Evolutionary conservation across 2,113 vertebrate genomes (phyloP), one percentile per base, ranked within the genome.

Genomic region (Coracopsis vasa): DNA sequence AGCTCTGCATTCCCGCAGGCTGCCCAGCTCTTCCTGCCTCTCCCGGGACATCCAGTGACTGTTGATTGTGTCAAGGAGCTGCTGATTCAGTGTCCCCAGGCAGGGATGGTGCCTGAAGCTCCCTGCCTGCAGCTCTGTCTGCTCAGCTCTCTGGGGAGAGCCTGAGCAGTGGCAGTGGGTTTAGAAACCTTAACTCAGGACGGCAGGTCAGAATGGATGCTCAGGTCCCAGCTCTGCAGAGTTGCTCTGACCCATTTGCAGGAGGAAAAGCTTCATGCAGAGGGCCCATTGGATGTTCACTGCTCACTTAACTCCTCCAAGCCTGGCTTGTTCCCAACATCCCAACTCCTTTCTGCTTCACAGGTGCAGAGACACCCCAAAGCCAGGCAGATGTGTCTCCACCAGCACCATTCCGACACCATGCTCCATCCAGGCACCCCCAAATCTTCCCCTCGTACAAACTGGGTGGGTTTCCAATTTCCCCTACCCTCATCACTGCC

Each of bases 281-380:
- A 42, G 45, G 48, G 33, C 4, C 75, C 3, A 14, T 3, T 0
- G 2, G 58, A 15, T 17, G 66, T 3, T 66, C 4, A 2, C 3
- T 2, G 19, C 29, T 29, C 9, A 0, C 17, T 78, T 71, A 44
- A 58, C 58, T 62, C 73, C 64, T 9, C 39, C 9, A 1, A 6
- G 42, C 9, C 42, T 0, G 2, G 14, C 53, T 66, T 5, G 4
- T 7, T 37, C 24, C 1, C 2, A 0, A 33, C 41, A 5, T 5
- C 21, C 28, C 50, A 2, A 5, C 39, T 16, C 16, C 29, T 16
- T 50, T 31, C 44, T 44, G 41, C 50, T 51, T 27, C 5, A 19
- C 28, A 3, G 16, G 7, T 6, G 39, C 31, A 0, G 9, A 20
- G 42, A 51, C 21, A 29, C 17, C 66, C 61, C 29, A 5, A 48